Evolutionary conservation across 2,888 invertebrate genomes (phyloP).

Genomic region (Cryptocephalus moraei): DNA sequence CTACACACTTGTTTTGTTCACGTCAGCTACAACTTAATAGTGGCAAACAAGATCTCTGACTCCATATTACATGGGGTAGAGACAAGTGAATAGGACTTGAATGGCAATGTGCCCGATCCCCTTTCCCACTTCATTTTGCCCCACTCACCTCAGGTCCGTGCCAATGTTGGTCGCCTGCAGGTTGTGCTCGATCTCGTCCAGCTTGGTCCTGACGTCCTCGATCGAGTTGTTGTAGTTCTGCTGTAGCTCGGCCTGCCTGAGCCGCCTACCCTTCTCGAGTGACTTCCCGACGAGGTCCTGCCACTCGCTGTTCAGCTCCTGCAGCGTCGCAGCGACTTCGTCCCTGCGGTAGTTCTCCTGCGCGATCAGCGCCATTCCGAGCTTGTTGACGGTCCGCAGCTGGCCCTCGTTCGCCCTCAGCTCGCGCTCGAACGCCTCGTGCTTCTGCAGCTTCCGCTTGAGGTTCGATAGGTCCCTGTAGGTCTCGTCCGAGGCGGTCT

Average conservation of each 20-base stretch:
- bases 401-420: conserved; percentile 90
- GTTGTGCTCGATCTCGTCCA: conserved; percentile 74
- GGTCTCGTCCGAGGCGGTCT: conserved; percentile 85
- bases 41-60: no score
- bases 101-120: no score
- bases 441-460: conserved; percentile 87
- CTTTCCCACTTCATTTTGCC: no score
- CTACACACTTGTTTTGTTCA: no score
- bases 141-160: conserved; percentile 65
- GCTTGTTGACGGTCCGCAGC: conserved; percentile 73
- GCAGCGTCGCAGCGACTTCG: conserved; percentile 56
- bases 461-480: conserved; percentile 84
- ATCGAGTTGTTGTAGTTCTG: conserved; percentile 68
- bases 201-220: conserved; percentile 79
- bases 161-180: conserved; percentile 77
- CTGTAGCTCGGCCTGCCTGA: conserved; percentile 84
- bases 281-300: conserved; percentile 60
- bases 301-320: conserved; percentile 69
- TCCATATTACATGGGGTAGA: no score
- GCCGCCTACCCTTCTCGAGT: conserved; percentile 54
- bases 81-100: no score
- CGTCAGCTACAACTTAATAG: no score
- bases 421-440: conserved; percentile 94
- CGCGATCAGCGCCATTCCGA: conserved; percentile 61
- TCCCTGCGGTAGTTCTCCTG: conserved; percentile 61